phyloP scores from a whole-genome alignment of 2,797 vertebrate genomes.

The Typhlichthys subterraneus region DNA sequence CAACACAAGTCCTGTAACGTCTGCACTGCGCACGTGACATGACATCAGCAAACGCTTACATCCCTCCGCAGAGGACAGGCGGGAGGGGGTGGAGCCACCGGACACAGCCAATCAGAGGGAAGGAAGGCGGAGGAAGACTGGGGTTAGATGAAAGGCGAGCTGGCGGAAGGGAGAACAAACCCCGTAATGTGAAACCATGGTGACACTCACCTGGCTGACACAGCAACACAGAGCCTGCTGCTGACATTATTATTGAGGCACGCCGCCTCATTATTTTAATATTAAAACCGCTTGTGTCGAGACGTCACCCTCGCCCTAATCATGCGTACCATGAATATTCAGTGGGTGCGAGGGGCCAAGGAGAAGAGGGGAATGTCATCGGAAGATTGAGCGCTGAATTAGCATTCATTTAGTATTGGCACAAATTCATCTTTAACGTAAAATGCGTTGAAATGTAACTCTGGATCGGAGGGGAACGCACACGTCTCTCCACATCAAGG shows the following conservation, averaged over 20 bases:
- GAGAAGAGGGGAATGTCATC: conserved; percentile 8
- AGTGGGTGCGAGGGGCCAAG: conserved; percentile 26
- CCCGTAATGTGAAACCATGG: conserved; percentile 23
- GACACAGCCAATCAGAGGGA: not conserved
- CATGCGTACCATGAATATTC: conserved; percentile 61
- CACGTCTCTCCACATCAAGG: no score
- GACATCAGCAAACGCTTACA: conserved; percentile 14
- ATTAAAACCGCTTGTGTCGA: conserved; percentile 50
- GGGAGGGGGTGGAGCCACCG: no score
- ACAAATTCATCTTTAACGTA: no score
- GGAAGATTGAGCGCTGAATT: not conserved
- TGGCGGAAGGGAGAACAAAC: conserved; percentile 4
- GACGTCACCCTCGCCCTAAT: conserved; percentile 44
- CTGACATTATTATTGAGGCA: conserved; percentile 24
- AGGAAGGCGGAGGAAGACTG: conserved; percentile 6
- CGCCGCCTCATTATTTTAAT: conserved; percentile 48
- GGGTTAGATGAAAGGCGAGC: conserved; percentile 13
- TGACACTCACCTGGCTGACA: conserved; percentile 32
- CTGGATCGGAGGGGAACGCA: no score
- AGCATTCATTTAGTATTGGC: no score
- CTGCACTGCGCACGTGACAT: conserved; percentile 20
- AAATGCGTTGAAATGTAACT: no score
- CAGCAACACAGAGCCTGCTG: conserved; percentile 2
- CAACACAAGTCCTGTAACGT: no score
- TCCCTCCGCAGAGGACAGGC: conserved; percentile 31